Percentiles rank a stretch among this genome's conserved stretches.
phyloP scores from a whole-genome alignment of 2,113 vertebrate genomes.

The Phylloscopus whistleri region DNA sequence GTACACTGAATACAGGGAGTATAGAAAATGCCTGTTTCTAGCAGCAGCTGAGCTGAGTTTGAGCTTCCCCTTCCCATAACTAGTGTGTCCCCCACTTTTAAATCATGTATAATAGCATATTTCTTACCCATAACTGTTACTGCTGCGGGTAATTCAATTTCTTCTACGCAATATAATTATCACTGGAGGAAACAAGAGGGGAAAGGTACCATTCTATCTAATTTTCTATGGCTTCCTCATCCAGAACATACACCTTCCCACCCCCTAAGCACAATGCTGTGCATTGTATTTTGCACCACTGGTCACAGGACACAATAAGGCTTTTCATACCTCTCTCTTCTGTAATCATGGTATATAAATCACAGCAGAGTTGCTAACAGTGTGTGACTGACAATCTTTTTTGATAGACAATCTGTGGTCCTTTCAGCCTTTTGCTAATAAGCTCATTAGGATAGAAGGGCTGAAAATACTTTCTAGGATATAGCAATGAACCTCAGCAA shows the following conservation, averaged over 20 bases:
- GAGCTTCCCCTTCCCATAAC: neutral
- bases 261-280: neutral
- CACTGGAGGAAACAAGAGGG: slow-evolving; percentile 32
- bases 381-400: slow-evolving; percentile 75
- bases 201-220: slow-evolving; percentile 16
- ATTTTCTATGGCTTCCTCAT: slow-evolving; percentile 63
- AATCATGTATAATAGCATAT: neutral
- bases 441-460: slow-evolving; percentile 76
- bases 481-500: slow-evolving; percentile 72
- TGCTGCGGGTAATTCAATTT: slow-evolving; percentile 36
- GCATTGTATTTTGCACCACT: slow-evolving; percentile 62
- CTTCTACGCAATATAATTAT: slow-evolving; percentile 48
- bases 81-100: neutral
- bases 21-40: neutral
- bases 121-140: slow-evolving; percentile 7
- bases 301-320: slow-evolving; percentile 49
- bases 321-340: slow-evolving; percentile 54
- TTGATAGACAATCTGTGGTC: slow-evolving; percentile 78
- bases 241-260: slow-evolving; percentile 22
- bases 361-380: slow-evolving; percentile 72
- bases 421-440: slow-evolving; percentile 81
- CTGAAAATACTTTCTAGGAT: slow-evolving; percentile 72
- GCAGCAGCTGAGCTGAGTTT: neutral
- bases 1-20: neutral
- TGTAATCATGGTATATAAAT: slow-evolving; percentile 64